These are phyloP conservation scores for Aptenodytes patagonicus DNA, from an alignment of 2,113 vertebrate species.

Conservation along the genomic window DNA sequence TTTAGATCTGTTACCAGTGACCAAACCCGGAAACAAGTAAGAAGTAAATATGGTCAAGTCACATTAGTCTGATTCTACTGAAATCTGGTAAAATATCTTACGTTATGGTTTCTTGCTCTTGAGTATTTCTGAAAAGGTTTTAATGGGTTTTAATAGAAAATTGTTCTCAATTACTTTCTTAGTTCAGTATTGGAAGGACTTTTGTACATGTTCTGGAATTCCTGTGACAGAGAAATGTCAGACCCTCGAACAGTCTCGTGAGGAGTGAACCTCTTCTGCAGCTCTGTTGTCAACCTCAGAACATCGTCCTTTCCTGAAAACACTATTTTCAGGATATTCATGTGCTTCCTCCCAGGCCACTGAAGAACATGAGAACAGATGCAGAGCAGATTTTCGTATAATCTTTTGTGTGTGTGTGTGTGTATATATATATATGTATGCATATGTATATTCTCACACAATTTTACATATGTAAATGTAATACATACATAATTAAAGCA, in stretches of 20 bases:
- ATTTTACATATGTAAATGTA: neutral
- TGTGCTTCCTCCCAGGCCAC: neutral
- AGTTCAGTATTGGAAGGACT: neutral
- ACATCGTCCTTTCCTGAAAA: neutral
- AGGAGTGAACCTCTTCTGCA: neutral
- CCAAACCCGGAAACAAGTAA: neutral
- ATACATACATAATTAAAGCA: neutral
- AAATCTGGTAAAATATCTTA: neutral
- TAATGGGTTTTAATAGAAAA: neutral
- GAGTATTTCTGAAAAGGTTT: neutral
- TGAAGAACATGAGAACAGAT: neutral
- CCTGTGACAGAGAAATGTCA: neutral
- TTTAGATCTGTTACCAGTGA: neutral
- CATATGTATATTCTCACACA: neutral
- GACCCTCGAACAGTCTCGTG: neutral
- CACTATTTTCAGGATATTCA: neutral
- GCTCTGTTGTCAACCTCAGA: neutral
- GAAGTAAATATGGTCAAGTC: neutral
- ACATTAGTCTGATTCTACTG: neutral
- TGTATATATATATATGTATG: neutral
- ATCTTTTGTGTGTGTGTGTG: neutral
- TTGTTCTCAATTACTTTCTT: neutral
- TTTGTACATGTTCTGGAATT: neutral
- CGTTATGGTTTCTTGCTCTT: neutral
- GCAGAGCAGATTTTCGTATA: neutral